Evolutionary conservation across 2,888 invertebrate species (phyloP), one percentile per base, ranked within the genome.

Genomic region (Carcina quercana): DNA sequence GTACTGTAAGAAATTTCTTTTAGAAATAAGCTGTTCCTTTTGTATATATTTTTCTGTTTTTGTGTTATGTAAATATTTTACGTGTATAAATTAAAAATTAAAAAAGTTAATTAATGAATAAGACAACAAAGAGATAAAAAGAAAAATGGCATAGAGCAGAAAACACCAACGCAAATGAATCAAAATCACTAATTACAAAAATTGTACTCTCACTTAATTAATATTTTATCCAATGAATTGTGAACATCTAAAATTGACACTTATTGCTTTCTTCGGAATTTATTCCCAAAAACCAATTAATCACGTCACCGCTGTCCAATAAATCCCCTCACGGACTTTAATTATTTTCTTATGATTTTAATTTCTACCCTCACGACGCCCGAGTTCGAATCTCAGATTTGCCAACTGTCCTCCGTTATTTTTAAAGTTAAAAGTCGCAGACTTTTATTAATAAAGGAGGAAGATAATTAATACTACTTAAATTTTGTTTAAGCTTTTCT

Each of bases 271-370:
- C 53, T 46, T 49, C 50, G 43, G 51, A 66, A 73, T 69, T 76
- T 73, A 63, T 66, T 55, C 59, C 53, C 51, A 59, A 68, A 70
- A 72, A 73, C 64, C 78, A 83, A 85, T 85, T 83, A 84, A 85
- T 85, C 84, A 84, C 74, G 75, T 69, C 65, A 61, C 60, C 63
- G 63, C 64, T 67, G 68, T 73, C 78, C 80, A 80, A 85, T 84
- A 85, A 84, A 82, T 84, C 73, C 79, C 73, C 72, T 72, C 70
- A 74, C 79, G 72, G 67, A 72, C 70, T 79, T 78, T 79, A 82
- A 85, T 84, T 84, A 83, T 83, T 83, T 84, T 83, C 82, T 82
- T 84, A 84, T 82, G 79, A 84, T 82, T 84, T 82, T 80, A 82
- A 84, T 84, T 84, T 82, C 65, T 68, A 24, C 24, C 24, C 24